Evolutionary conservation across 2,888 invertebrate species (phyloP).

Genomic region (Lymantria monacha): DNA sequence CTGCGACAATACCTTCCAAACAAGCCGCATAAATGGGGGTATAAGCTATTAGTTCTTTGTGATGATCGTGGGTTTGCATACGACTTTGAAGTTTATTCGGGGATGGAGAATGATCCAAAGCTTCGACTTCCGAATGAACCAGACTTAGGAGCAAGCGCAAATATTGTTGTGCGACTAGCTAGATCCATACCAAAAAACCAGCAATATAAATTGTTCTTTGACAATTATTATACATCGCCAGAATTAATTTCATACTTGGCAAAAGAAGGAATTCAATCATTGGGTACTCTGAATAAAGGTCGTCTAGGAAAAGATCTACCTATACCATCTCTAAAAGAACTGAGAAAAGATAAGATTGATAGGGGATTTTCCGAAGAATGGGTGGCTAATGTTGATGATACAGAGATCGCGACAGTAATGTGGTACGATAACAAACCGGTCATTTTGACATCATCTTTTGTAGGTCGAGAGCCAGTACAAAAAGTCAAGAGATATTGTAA

Average conservation of each 20-base stretch:
- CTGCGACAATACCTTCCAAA: no score
- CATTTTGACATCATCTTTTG: conserved; percentile 1
- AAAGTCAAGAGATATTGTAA: background rate
- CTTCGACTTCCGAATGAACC: conserved; percentile 1
- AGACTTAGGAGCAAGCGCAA: background rate
- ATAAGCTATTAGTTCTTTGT: no score
- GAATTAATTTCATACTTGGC: conserved; percentile 22
- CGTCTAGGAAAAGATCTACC: background rate
- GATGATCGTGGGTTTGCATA: no score
- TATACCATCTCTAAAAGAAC: background rate
- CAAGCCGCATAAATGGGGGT: no score
- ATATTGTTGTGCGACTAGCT: background rate
- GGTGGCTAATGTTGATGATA: conserved; percentile 1
- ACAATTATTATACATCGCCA: background rate
- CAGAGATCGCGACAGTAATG: background rate
- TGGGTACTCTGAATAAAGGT: conserved; percentile 1
- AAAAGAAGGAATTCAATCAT: conserved; percentile 6
- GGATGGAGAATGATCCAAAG: no score
- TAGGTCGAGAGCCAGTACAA: background rate
- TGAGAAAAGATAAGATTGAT: background rate
- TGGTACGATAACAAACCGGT: no score
- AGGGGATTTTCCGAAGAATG: conserved; percentile 3
- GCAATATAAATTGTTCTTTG: no score
- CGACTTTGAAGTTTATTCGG: no score
- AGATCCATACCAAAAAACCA: background rate